Conservation (phyloP, 2,113 vertebrate genomes). For the Loxodonta africana region DNA sequence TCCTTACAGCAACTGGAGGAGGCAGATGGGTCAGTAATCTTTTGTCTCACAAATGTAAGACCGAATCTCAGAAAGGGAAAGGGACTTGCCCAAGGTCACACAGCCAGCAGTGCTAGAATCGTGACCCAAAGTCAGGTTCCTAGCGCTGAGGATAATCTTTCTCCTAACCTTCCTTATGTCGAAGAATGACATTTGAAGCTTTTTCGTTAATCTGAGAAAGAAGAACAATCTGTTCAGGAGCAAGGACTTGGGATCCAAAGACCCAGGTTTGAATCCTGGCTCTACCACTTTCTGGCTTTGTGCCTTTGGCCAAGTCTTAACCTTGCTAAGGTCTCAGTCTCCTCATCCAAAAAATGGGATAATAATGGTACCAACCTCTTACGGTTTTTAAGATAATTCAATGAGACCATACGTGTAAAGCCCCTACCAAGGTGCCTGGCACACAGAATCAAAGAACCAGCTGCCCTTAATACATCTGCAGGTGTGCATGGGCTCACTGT, state of each 20-base stretch:
- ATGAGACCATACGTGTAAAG: neutral
- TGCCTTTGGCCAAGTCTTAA: neutral
- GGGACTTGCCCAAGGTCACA: neutral
- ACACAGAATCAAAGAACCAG: neutral
- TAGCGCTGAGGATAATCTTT: neutral
- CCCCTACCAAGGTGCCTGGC: neutral
- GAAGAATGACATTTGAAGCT: neutral
- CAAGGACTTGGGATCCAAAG: neutral
- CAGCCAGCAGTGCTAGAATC: neutral
- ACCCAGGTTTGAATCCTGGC: neutral
- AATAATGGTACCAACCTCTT: neutral
- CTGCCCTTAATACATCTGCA: accelerated
- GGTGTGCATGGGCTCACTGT: neutral
- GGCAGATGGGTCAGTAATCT: neutral
- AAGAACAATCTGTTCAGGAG: neutral
- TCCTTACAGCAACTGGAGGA: neutral
- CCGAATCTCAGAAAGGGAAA: neutral
- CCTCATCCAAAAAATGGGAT: neutral
- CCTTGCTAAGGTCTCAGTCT: neutral
- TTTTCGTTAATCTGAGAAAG: neutral
- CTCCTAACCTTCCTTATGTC: neutral
- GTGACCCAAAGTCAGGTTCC: neutral
- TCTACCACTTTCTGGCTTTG: neutral
- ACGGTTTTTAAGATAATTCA: neutral
- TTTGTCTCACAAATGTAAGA: neutral